Conservation (phyloP, 30 jellyfish, hydroid and myxozoan genomes). For the Hydractinia echinata region DNA sequence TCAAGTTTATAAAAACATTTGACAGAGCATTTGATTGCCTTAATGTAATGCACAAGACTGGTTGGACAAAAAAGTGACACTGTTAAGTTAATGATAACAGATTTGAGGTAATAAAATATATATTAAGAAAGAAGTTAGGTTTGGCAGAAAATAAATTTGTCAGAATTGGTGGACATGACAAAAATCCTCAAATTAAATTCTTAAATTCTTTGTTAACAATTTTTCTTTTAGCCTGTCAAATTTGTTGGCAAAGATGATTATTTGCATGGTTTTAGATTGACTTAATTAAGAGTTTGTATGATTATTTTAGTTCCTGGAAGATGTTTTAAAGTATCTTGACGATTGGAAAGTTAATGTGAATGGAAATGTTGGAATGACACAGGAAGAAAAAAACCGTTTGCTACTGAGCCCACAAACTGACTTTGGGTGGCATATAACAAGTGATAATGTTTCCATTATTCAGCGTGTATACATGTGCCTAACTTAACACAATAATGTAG, state of each 20-base stretch:
- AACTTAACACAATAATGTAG: no score
- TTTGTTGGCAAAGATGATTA: no score
- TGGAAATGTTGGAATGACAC: not conserved
- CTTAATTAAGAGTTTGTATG: no score
- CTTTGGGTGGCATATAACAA: slow-evolving; percentile 21
- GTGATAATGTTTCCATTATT: not conserved
- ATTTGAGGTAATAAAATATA: slow-evolving; percentile 7
- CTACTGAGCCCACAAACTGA: slow-evolving; percentile 2
- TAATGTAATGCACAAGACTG: not conserved
- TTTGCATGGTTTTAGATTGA: no score
- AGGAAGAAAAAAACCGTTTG: not conserved
- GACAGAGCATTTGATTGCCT: slow-evolving; percentile 16
- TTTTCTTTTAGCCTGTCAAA: no score
- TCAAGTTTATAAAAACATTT: not conserved
- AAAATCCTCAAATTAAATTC: no score
- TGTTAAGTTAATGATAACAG: not conserved
- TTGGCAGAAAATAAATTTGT: no score
- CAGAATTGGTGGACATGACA: no score
- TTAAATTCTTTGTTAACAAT: no score
- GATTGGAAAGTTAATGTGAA: not conserved
- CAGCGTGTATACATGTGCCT: no score
- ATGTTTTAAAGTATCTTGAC: slow-evolving; percentile 6
- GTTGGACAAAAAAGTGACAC: not conserved
- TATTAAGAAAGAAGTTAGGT: no score
- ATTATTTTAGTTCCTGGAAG: slow-evolving; percentile 7